Percentiles rank a stretch among this genome's conserved stretches.
Conservation (phyloP, 1,140 invertebrate genomes). For the Chelonus insularis region DNA sequence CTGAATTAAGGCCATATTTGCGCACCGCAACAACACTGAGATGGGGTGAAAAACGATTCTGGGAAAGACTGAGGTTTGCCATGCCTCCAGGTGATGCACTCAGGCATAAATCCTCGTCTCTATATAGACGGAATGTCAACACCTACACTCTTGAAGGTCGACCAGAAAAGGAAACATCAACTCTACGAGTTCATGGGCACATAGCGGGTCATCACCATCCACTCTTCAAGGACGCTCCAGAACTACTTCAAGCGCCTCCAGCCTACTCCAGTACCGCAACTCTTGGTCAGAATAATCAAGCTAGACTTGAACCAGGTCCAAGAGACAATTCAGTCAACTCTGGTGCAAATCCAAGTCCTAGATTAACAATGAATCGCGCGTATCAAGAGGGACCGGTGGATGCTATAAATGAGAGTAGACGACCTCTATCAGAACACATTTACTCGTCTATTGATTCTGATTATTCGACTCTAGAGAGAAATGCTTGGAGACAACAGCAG, state of each 20-base stretch:
- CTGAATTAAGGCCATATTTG: slow-evolving; percentile 84
- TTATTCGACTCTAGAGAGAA: slow-evolving; percentile 67
- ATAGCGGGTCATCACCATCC: slow-evolving; percentile 54
- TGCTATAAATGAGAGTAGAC: slow-evolving; percentile 62
- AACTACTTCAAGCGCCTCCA: slow-evolving; percentile 57
- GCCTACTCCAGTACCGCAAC: slow-evolving; percentile 57
- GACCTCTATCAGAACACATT: slow-evolving; percentile 82
- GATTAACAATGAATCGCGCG: slow-evolving; percentile 56
- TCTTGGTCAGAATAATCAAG: slow-evolving; percentile 38
- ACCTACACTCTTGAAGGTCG: slow-evolving; percentile 70
- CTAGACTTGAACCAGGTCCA: slow-evolving; percentile 25
- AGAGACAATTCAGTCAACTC: slow-evolving; percentile 35
- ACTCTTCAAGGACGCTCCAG: slow-evolving; percentile 57
- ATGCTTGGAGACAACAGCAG: slow-evolving; percentile 55
- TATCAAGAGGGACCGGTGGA: slow-evolving; percentile 59
- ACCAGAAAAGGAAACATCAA: slow-evolving; percentile 61
- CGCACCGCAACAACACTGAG: slow-evolving; percentile 80
- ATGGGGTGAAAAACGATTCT: slow-evolving; percentile 89
- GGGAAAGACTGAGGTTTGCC: slow-evolving; percentile 87
- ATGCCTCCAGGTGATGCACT: slow-evolving; percentile 69
- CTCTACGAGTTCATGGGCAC: slow-evolving; percentile 58
- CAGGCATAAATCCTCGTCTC: slow-evolving; percentile 57
- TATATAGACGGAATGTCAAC: slow-evolving; percentile 75
- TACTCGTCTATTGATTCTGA: slow-evolving; percentile 87
- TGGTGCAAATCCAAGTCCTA: slow-evolving; percentile 43